Evolutionary conservation across 1,140 invertebrate species (phyloP).

Genomic region (Trichonephila clavata): DNA sequence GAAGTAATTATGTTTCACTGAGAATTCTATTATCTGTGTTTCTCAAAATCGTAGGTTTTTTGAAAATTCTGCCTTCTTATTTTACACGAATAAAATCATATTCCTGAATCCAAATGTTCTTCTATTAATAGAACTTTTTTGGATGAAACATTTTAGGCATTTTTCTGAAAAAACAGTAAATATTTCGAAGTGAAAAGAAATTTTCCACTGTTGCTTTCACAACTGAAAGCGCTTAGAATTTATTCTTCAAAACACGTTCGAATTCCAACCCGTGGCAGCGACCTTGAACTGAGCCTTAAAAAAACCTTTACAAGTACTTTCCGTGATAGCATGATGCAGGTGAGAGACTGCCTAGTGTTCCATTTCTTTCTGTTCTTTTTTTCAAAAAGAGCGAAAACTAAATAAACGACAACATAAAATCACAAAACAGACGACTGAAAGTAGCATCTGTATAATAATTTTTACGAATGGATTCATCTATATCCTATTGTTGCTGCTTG

Average conservation of each 20-base stretch:
- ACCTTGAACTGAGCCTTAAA: background rate
- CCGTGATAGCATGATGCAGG: background rate
- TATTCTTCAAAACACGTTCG: background rate
- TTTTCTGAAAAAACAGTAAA: no score
- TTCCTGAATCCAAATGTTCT: no score
- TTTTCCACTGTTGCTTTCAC: no score
- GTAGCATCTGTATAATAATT: background rate
- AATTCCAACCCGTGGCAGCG: background rate
- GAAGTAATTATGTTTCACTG: no score
- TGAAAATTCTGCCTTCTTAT: no score
- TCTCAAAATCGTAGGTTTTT: no score
- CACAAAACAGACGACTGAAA: background rate
- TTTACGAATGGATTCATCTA: background rate
- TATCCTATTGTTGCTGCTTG: background rate
- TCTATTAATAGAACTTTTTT: no score
- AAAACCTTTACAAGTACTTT: background rate
- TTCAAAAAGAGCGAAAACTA: background rate
- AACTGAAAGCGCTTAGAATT: no score
- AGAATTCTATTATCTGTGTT: no score
- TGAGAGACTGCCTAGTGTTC: background rate
- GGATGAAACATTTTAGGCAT: no score
- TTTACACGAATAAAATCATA: no score
- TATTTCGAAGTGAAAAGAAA: no score
- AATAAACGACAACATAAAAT: constrained; percentile 10
- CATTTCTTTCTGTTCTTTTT: background rate